Evolutionary conservation across 2,888 invertebrate species (phyloP).

Genomic region (Luffia ferchaultella): DNA sequence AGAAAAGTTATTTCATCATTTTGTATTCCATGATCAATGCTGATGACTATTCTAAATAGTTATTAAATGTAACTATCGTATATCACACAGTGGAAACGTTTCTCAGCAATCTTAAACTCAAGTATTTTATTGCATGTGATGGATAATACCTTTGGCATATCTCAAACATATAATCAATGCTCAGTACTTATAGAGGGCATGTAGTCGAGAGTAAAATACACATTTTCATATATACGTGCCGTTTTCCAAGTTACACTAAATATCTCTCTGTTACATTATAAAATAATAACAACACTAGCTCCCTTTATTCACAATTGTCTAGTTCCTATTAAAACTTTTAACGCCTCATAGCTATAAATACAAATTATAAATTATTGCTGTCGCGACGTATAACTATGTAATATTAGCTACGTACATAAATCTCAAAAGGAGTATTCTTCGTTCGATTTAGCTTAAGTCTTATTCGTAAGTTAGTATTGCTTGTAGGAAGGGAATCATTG

Average conservation of each 20-base stretch:
- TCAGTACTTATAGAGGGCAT: too few relatives aligned
- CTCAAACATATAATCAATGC: too few relatives aligned
- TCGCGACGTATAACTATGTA: conserved; percentile 33
- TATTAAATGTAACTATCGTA: conserved; percentile 55
- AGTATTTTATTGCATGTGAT: too few relatives aligned
- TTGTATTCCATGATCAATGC: conserved; percentile 46
- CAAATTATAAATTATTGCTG: conserved; percentile 66
- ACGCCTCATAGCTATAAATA: conserved; percentile 64
- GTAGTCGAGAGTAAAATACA: too few relatives aligned
- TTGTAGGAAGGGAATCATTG: conserved; percentile 48
- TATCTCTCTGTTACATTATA: conserved; percentile 41
- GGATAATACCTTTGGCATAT: too few relatives aligned
- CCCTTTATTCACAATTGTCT: conserved; percentile 53
- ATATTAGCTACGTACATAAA: not conserved
- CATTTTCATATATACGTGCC: too few relatives aligned
- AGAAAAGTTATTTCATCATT: conserved; percentile 44
- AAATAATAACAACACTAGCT: conserved; percentile 53
- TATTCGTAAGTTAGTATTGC: conserved; percentile 55
- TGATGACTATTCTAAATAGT: conserved; percentile 56
- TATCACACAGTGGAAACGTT: conserved; percentile 58
- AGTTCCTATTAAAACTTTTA: conserved; percentile 58
- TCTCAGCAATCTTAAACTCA: not conserved
- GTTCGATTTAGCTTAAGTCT: conserved; percentile 11
- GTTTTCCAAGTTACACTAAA: conserved; percentile 6
- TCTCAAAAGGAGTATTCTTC: not conserved